phyloP scores from a whole-genome alignment of 2,797 vertebrate species.

The Bradypodion pumilum region DNA sequence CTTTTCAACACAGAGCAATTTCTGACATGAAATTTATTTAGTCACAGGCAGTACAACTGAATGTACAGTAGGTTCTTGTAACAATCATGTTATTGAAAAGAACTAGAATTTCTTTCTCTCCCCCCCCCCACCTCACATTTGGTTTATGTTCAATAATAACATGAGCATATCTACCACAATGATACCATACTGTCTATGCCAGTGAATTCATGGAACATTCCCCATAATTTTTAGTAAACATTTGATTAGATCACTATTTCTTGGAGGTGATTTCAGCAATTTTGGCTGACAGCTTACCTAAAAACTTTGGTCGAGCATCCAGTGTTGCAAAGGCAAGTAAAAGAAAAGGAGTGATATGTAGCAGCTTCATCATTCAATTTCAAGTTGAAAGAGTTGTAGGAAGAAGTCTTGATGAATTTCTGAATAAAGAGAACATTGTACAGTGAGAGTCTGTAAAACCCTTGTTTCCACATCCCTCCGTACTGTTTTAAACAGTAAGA shows the following conservation, averaged over 20 bases:
- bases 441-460: neutral
- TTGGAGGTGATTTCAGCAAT: neutral
- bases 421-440: conserved; percentile 37
- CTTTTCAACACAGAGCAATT: no score
- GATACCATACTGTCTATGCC: neutral
- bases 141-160: no score
- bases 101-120: neutral
- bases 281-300: conserved; percentile 67
- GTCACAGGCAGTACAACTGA: no score
- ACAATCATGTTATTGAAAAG: no score
- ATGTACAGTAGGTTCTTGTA: no score
- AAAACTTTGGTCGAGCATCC: conserved; percentile 74
- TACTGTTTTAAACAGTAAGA: neutral
- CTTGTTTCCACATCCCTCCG: neutral
- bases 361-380: conserved; percentile 71
- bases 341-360: conserved; percentile 65
- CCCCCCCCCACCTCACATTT: no score
- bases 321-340: conserved; percentile 72
- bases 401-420: conserved; percentile 18
- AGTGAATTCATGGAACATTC: neutral
- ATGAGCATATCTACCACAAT: neutral
- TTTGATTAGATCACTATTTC: neutral
- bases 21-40: no score
- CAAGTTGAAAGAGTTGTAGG: neutral
- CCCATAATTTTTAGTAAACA: neutral